Conservation (phyloP, 2,113 vertebrate species). For the Coracopsis vasa region DNA sequence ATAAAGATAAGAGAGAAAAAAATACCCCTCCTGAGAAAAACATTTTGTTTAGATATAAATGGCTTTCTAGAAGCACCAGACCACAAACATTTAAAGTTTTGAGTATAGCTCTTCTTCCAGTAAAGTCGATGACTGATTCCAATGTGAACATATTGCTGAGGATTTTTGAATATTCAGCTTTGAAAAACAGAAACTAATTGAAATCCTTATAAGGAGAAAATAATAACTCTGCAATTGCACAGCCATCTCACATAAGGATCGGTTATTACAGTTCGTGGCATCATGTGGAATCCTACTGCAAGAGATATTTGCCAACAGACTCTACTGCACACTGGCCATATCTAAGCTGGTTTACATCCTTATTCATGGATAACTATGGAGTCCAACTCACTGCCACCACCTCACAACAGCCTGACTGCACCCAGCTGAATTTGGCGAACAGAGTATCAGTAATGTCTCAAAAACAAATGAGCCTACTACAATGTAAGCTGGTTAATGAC, state of each 20-base stretch:
- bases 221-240: not conserved
- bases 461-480: constrained; percentile 19
- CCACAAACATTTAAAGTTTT: not conserved
- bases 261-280: not conserved
- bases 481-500: constrained; percentile 15
- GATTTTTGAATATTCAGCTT: not conserved
- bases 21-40: not conserved
- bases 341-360: not conserved
- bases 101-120: not conserved
- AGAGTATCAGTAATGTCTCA: not conserved
- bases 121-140: not conserved
- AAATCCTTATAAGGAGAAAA: constrained; percentile 28
- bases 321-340: accelerated
- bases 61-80: not conserved
- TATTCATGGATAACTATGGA: not conserved
- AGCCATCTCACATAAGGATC: not conserved
- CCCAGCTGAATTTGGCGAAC: not conserved
- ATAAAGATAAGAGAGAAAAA: not conserved
- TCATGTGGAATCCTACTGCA: not conserved
- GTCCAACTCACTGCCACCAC: accelerated
- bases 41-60: not conserved
- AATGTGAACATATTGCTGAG: not conserved
- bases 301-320: not conserved
- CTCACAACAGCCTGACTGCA: not conserved
- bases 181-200: constrained; percentile 3